Percentiles rank a stretch among this genome's conserved stretches.
Conservation (phyloP, 2,888 invertebrate species). For the Phymatocera aterrima region DNA sequence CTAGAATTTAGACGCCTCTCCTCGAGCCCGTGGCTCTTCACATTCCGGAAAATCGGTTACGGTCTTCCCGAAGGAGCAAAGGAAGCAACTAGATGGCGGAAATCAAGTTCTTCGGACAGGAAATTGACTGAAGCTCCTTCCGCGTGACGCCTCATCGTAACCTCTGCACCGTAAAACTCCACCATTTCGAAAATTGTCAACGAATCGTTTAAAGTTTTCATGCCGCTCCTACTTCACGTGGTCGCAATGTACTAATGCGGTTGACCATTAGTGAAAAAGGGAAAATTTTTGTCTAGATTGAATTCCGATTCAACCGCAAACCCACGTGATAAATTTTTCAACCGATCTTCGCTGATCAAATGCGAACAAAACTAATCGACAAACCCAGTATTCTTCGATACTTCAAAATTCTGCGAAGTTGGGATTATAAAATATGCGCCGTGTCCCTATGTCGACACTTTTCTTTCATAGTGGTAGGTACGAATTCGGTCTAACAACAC, state of each 20-base stretch:
- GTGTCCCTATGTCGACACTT: not conserved
- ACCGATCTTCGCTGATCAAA: too few relatives aligned
- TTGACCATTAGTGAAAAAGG: too few relatives aligned
- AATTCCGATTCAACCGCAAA: too few relatives aligned
- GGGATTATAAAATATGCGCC: not conserved
- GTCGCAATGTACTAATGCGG: too few relatives aligned
- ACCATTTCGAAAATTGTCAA: not conserved
- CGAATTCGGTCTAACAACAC: not conserved
- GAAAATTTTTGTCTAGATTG: too few relatives aligned
- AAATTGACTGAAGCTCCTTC: conserved; percentile 61
- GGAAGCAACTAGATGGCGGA: conserved; percentile 43
- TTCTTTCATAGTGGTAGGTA: not conserved
- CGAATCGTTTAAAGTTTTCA: not conserved
- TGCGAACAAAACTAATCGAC: too few relatives aligned
- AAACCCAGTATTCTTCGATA: not conserved
- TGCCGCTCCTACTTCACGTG: not conserved
- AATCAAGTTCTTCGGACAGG: conserved; percentile 55
- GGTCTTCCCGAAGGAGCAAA: not conserved
- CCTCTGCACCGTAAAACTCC: not conserved
- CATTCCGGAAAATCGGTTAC: not conserved
- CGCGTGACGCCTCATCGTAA: conserved; percentile 49
- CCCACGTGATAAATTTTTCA: too few relatives aligned
- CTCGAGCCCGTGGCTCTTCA: not conserved
- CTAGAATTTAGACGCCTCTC: not conserved
- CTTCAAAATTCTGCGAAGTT: not conserved